Evolutionary conservation across 2,113 vertebrate species (phyloP).

Genomic region (Grammomys dolichurus): DNA sequence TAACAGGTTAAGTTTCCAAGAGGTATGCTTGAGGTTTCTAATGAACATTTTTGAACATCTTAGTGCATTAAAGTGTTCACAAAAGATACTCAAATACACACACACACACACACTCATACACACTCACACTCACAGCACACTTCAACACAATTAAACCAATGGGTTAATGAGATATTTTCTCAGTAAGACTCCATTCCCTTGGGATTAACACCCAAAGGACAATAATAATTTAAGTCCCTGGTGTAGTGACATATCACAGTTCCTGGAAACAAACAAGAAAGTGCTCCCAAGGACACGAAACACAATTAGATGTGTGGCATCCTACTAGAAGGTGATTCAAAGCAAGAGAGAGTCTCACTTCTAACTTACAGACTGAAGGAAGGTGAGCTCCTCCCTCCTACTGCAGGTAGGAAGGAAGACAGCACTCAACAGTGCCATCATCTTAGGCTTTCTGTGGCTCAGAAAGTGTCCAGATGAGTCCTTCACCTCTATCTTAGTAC

Average conservation of each 20-base stretch:
- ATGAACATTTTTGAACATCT: neutral
- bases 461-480: neutral
- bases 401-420: neutral
- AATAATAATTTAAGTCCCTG: neutral
- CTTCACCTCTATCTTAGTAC: too few species aligned
- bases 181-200: neutral
- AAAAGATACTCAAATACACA: neutral
- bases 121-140: too few species aligned
- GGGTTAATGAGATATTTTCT: neutral
- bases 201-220: constrained; percentile 50
- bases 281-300: neutral
- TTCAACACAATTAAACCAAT: neutral
- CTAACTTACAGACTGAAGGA: neutral
- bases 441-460: neutral
- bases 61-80: neutral
- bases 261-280: neutral
- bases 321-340: neutral
- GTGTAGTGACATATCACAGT: neutral
- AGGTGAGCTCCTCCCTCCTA: neutral
- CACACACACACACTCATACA: too few species aligned
- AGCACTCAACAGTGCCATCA: neutral
- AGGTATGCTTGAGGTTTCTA: neutral
- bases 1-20: neutral
- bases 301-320: neutral
- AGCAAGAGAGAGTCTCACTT: neutral